A percentile compares a stretch with the other conserved stretches of the same genome.
Conservation (phyloP, 1,140 invertebrate species). For the Scylla paramamosain region DNA sequence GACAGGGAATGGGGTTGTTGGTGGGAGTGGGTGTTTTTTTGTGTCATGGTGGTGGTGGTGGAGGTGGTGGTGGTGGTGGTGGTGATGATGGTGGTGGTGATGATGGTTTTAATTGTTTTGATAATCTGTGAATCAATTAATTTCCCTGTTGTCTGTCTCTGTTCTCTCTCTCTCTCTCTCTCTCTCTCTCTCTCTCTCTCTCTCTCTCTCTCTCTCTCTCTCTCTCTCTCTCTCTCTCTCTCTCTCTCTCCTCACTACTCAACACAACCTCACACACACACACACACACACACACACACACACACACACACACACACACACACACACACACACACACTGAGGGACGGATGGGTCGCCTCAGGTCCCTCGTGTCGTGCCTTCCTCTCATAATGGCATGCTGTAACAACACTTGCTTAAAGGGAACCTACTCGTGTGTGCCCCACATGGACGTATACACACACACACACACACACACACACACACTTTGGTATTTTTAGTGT, state of each 20-base stretch:
- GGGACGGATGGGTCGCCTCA: not conserved
- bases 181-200: constrained; percentile 52
- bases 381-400: too few relatives aligned
- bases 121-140: too few relatives aligned
- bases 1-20: too few relatives aligned
- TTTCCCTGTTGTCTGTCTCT: too few relatives aligned
- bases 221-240: not conserved
- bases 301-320: not conserved
- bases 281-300: not conserved
- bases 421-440: not conserved
- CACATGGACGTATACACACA: not conserved
- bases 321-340: not conserved
- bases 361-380: too few relatives aligned
- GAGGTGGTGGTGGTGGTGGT: too few relatives aligned
- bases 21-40: too few relatives aligned
- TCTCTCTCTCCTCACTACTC: not conserved
- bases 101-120: too few relatives aligned
- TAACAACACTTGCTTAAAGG: too few relatives aligned
- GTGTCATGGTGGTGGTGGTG: too few relatives aligned
- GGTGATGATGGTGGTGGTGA: too few relatives aligned
- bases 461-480: constrained; percentile 43
- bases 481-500: not conserved
- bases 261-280: not conserved
- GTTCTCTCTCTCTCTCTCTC: constrained; percentile 47
- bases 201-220: constrained; percentile 37